A percentile compares a stretch with the other conserved stretches of the same genome.
phyloP scores from a whole-genome alignment of 2,797 vertebrate genomes.

The Petrocephalus schoutedeni region DNA sequence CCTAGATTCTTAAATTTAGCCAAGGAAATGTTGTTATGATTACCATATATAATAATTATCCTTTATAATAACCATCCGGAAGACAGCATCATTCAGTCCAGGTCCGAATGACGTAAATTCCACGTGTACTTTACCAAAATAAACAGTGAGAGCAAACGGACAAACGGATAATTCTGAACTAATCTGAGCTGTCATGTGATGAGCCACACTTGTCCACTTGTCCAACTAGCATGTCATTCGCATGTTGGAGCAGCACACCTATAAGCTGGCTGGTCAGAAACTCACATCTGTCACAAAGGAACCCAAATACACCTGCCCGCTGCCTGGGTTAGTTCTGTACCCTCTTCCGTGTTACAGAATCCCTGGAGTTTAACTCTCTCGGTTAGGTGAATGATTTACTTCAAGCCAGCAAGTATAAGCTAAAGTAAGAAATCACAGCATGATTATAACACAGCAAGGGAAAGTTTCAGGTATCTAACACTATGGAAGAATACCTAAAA shows the following conservation, averaged over 20 bases:
- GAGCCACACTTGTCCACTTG: background rate
- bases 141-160: background rate
- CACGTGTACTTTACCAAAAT: background rate
- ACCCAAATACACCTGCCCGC: background rate
- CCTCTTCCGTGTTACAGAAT: background rate
- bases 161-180: background rate
- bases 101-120: background rate
- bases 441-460: background rate
- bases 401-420: too few relatives aligned
- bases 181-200: background rate
- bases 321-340: background rate
- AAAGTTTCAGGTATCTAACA: background rate
- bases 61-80: background rate
- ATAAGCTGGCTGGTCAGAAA: background rate
- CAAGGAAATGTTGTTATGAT: constrained; percentile 2
- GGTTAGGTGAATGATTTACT: background rate
- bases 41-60: background rate
- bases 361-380: background rate
- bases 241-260: background rate
- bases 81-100: background rate
- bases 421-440: background rate
- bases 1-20: background rate
- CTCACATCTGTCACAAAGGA: background rate
- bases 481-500: background rate
- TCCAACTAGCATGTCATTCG: background rate